Base-by-base conservation (phyloP, 23 tunicate genomes). In the Ciona savignyi region DNA sequence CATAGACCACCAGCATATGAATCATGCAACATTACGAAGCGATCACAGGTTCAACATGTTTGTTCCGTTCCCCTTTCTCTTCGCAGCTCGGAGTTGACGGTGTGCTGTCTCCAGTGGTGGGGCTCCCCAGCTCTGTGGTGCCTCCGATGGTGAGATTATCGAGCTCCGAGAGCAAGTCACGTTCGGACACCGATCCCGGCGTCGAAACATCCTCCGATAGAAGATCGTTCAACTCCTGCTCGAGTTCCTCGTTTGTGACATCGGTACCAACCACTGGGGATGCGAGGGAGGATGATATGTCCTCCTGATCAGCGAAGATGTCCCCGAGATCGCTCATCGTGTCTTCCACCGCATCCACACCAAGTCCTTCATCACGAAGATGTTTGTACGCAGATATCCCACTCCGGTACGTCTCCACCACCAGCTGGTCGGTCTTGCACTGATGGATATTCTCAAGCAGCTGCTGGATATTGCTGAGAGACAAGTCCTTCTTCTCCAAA, bases 251-350 rank as follows among this genome's bases (percentile, higher is more conserved):
- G 2, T 42, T 29, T 33, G 29, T 4, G 23, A 42, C 62, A 23
- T 71, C 72, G 25, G 68, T 75, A 0, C n/a, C 25, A 20, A 33
- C 0, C 15, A 86, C 51, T 4, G 89, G 63, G 21, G 65, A 25
- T 0, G 89, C 77, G 2, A 83, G 1, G 20, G 73, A 63, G 27
- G 68, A 51, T 26, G 74, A 34, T 23, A 91, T 74, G 65, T 91
- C 89, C 0, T 80, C 70, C 4, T 71, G 79, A 9, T 80, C 65
- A 20, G 80, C 85, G 20, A 80, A 20, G 27, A 78, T 51, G 9
- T 71, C 63, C 22, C 67, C 61, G n/a, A 91, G 69, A 34, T 84
- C 91, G 60, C 75, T 70, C 92, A 91, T 91, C 4, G 87, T 78
- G 1, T 76, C 51, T 30, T 80, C 93, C 2, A 80, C 97, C 25